Percentiles rank a stretch among this genome's conserved stretches.
Evolutionary conservation across 2,113 vertebrate species (phyloP).

Genomic region (Xenopus laevis): DNA sequence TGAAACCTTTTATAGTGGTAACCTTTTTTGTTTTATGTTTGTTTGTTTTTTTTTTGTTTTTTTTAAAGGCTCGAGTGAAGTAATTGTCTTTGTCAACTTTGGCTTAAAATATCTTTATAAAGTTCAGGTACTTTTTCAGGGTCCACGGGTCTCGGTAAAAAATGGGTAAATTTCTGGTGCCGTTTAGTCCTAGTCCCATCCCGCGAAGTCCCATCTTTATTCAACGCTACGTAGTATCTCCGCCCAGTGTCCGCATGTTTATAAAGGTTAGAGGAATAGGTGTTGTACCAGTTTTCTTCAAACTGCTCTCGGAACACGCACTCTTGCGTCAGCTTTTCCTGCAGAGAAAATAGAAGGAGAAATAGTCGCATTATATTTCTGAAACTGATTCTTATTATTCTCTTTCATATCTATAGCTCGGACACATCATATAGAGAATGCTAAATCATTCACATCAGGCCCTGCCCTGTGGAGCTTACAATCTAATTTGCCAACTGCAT

Average conservation of each 20-base stretch:
- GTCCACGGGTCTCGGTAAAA: constrained; percentile 95
- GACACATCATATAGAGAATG: no score
- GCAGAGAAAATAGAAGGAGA: constrained; percentile 52
- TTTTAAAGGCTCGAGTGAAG: constrained; percentile 80
- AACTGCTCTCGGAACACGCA: constrained; percentile 96
- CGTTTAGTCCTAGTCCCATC: constrained; percentile 91
- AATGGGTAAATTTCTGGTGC: constrained; percentile 98
- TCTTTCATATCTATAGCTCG: no score
- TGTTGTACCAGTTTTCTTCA: constrained; percentile 99
- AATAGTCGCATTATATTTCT: neutral
- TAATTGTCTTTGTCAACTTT: constrained; percentile 89
- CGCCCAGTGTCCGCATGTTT: constrained; percentile 89
- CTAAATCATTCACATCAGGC: no score
- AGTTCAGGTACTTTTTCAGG: constrained; percentile 95
- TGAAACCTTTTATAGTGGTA: constrained; percentile 76
- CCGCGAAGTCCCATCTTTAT: constrained; percentile 91
- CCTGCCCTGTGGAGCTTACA: no score
- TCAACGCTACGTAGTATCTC: constrained; percentile 92
- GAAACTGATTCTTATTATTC: no score
- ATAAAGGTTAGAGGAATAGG: constrained; percentile 97
- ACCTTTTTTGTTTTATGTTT: constrained; percentile 40
- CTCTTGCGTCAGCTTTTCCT: constrained; percentile 94
- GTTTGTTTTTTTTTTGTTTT: constrained; percentile 26
- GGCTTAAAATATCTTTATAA: constrained; percentile 94
- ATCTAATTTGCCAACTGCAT: no score